Evolutionary conservation across 1,140 invertebrate genomes (phyloP), one percentile per base, ranked within the genome.

Genomic region (Chrysoperla carnea): DNA sequence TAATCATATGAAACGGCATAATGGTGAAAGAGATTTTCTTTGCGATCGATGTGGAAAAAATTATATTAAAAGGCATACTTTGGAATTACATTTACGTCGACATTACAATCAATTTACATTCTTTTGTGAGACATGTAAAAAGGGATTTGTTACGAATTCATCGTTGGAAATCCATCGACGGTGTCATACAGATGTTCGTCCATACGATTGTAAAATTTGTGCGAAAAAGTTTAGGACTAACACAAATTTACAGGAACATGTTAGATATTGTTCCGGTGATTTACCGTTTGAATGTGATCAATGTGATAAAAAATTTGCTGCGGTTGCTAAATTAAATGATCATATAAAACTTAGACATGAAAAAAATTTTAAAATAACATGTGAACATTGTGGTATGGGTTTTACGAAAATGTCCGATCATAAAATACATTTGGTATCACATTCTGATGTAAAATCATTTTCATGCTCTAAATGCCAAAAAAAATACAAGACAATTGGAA

Each of bases 381-480:
- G 57, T 42, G 55, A 54, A 8, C 55, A 57, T 39, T 59, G 57
- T 42, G 56, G 56, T 35, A 57, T 56, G 15, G 57, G 57, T 29
- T 59, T 59, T 42, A 48, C 56, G 8, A 56, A 57, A 49, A 39
- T 50, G 4, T 56, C 55, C 1, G 54, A 57, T 44, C 55, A 56
- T 40, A 59, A 59, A 43, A 46, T 49, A 6, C 57, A 59, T 17
- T 56, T 50, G 46, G 44, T 52, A 8, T 49, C 47, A 17, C 57
- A 59, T 36, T 52, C 49, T 35, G 53, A 53, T 6, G 50, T 53
- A 13, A 60, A 56, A 43, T 56, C 55, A 41, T 58, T 52, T 46
- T 36, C 45, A 9, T 62, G 60, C 42, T 29, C 17, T 6, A 45
- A 54, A 38, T 61, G 59, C 41, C 44, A 52, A 12, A 58, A 56